Conservation (phyloP, 2,113 vertebrate species). For the Menidia beryllina region DNA sequence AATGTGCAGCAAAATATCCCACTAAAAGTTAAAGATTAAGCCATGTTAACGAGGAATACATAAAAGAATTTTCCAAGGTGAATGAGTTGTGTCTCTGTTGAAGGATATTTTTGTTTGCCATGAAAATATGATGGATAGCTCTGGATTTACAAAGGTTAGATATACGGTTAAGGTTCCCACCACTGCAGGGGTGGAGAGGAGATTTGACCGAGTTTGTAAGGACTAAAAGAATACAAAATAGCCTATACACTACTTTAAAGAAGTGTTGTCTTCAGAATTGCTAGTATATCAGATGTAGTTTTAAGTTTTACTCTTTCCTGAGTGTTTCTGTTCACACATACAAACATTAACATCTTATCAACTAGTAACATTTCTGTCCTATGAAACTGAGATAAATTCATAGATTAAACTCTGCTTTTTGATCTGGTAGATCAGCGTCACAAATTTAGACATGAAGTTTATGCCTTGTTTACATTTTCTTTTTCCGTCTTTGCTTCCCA, state of each 20-base stretch:
- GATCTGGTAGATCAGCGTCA: conserved; percentile 12
- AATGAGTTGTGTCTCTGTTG: background rate
- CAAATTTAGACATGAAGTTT: conserved; percentile 42
- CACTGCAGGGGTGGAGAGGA: background rate
- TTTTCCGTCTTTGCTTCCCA: conserved; percentile 54
- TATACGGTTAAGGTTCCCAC: background rate
- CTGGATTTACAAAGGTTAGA: background rate
- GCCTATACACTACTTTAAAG: background rate
- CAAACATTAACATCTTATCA: background rate
- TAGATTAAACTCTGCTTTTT: background rate
- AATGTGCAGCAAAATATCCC: background rate
- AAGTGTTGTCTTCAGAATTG: background rate
- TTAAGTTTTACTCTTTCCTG: background rate
- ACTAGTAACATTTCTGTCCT: background rate
- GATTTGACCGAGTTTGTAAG: background rate
- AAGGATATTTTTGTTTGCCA: background rate
- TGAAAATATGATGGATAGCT: background rate
- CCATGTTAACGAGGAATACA: background rate
- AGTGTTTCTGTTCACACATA: background rate
- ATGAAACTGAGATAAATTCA: background rate
- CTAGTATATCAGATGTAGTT: background rate
- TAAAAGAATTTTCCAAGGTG: background rate
- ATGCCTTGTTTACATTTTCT: conserved; percentile 56
- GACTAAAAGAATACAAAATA: background rate
- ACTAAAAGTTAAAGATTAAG: conserved; percentile 10